Evolutionary conservation across 2,113 vertebrate species (phyloP).

Genomic region (Taxidea taxus): DNA sequence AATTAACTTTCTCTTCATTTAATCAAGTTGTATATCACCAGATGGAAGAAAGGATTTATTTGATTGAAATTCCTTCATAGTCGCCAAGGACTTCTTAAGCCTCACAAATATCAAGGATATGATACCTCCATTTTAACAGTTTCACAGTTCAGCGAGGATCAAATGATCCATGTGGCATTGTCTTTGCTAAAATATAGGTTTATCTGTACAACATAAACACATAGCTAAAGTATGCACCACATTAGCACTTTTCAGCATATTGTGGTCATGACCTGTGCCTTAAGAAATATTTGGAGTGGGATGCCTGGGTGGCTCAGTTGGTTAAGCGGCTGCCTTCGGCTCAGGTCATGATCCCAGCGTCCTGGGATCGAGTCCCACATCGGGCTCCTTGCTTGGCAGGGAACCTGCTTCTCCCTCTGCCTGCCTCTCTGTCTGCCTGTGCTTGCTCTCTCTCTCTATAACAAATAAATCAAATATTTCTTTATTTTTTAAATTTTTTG

Average conservation of each 20-base stretch:
- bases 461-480: too few relatives aligned
- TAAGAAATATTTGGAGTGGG: conserved; percentile 33
- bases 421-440: too few relatives aligned
- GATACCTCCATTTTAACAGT: background rate
- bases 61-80: conserved; percentile 48
- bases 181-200: conserved; percentile 27
- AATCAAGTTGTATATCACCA: conserved; percentile 57
- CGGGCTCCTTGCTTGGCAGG: too few relatives aligned
- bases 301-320: too few relatives aligned
- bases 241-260: background rate
- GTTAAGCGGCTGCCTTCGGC: too few relatives aligned
- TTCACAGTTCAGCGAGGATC: background rate
- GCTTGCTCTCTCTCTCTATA: too few relatives aligned
- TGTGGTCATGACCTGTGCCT: background rate
- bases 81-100: conserved; percentile 41
- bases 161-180: background rate
- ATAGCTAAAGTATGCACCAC: background rate
- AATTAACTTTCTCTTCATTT: conserved; percentile 64
- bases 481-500: too few relatives aligned
- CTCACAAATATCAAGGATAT: conserved; percentile 3
- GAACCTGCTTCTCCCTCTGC: too few relatives aligned
- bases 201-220: background rate
- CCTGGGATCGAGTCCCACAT: too few relatives aligned
- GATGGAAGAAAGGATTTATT: conserved; percentile 59
- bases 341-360: too few relatives aligned